Conservation (phyloP, 2,888 invertebrate genomes). For the Eristalis arbustorum region DNA sequence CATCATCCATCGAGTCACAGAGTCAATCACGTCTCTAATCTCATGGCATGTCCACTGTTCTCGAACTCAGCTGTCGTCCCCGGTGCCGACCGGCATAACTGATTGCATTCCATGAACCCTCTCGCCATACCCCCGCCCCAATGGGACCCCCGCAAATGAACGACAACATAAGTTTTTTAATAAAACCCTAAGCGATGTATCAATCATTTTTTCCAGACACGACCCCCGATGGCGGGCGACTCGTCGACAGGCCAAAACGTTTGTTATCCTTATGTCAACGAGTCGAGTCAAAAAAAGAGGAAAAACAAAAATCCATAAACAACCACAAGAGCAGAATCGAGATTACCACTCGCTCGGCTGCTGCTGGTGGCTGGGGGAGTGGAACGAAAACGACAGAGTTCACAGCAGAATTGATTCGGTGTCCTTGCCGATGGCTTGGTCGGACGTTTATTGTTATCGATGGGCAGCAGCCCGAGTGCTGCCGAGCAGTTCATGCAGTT, state of each 20-base stretch:
- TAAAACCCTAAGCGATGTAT: conserved; percentile 2
- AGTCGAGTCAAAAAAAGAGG: background rate
- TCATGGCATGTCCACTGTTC: background rate
- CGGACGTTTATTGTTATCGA: conserved; percentile 35
- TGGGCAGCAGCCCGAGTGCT: background rate
- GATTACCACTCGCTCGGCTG: background rate
- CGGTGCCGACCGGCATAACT: background rate
- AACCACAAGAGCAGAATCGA: background rate
- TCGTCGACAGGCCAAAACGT: background rate
- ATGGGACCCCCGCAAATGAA: background rate
- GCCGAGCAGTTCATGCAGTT: background rate
- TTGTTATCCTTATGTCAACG: background rate
- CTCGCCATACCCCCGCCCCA: too few relatives aligned
- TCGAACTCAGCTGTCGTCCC: background rate
- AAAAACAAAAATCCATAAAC: background rate
- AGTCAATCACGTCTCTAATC: background rate
- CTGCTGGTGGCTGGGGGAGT: background rate
- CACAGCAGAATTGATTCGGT: conserved; percentile 10
- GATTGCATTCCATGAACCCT: too few relatives aligned
- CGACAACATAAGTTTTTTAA: background rate
- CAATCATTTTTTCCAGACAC: conserved; percentile 12
- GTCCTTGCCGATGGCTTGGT: conserved; percentile 13
- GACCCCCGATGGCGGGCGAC: background rate
- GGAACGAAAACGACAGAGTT: background rate
- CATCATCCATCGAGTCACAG: background rate